Base-by-base conservation (phyloP, 2,797 vertebrate genomes). In the Buceros bicornis region DNA sequence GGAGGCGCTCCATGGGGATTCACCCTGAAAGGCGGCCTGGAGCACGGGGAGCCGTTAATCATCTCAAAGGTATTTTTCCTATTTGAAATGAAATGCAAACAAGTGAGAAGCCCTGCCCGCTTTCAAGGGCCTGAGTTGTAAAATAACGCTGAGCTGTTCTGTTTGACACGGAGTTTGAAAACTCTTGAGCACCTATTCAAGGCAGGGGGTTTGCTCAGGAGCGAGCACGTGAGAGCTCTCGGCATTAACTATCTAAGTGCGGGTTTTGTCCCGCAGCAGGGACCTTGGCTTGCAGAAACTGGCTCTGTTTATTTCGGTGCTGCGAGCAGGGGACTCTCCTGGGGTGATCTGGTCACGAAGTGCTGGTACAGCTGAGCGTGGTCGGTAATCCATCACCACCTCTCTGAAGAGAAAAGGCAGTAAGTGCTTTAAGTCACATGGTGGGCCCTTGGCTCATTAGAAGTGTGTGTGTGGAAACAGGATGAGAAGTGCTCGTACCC, bases 1-100 rank as follows among this genome's bases (percentile, higher is more conserved):
- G 99, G 99, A 90, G 99, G 99, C 19, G 98, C 99, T 29, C 99
- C 99, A 54, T 99, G 99, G 99, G 99, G 99, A 86, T 99, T 99
- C 98, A 99, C 99, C 19, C 95, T 99, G 96, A 99, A 99, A 98
- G 99, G 99, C 45, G 99, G 99, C 84, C 97, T 99, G 97, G 99
- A 99, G 93, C 98, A 98, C 3, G 98, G 98, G 61, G 98, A 99
- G 91, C 98, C 98, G 53, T 98, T 99, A 95, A 98, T 99, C 98
- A 99, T 99, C 98, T 99, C 99, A n/a, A 99, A 99, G 99, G 99
- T 99, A 98, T 76, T 96, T 74, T 65, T 82, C 31, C 92, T 69
- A 3, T 47, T 89, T 79, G 60, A 61, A 64, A 9, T 64, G 21
- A 40, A 69, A 8, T 9, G 33, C 20, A 8, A 40, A n/a, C 48